These are phyloP conservation scores for Cylas formicarius DNA, from an alignment of 1,140 invertebrate genomes.

Conservation along the genomic window DNA sequence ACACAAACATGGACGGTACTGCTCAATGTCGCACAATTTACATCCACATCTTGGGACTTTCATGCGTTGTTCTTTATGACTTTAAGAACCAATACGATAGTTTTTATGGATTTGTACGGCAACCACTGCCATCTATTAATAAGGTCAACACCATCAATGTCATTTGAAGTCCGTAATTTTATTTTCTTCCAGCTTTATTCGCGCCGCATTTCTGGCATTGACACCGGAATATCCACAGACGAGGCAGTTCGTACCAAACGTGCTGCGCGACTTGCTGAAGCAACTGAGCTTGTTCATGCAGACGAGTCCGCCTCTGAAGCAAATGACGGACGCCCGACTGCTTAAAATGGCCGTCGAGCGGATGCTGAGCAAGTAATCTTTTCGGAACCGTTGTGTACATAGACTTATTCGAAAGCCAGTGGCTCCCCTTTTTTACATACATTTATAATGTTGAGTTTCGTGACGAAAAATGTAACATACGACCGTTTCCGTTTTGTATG, in stretches of 20 bases:
- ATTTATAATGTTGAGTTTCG: too few relatives aligned
- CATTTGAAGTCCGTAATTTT: conserved; percentile 11
- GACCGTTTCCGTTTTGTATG: too few relatives aligned
- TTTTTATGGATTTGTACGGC: neutral
- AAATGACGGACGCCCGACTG: conserved; percentile 65
- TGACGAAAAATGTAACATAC: too few relatives aligned
- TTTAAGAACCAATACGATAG: too few relatives aligned
- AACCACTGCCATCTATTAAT: conserved; percentile 1
- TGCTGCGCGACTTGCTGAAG: conserved; percentile 65
- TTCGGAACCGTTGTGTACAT: too few relatives aligned
- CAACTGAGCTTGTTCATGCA: conserved; percentile 65
- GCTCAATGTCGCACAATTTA: too few relatives aligned
- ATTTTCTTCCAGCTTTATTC: conserved; percentile 64
- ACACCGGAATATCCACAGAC: conserved; percentile 70
- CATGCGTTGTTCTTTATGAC: too few relatives aligned
- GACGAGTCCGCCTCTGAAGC: conserved; percentile 60
- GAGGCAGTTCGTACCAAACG: conserved; percentile 72
- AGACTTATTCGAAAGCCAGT: too few relatives aligned
- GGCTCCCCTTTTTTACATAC: too few relatives aligned
- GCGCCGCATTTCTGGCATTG: conserved; percentile 79
- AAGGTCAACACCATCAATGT: neutral
- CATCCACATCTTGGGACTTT: too few relatives aligned
- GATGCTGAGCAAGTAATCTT: conserved; percentile 13
- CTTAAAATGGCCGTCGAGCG: conserved; percentile 61
- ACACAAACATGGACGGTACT: too few relatives aligned